Base-by-base conservation (phyloP, 2,888 invertebrate species). In the Drosophila prolongata region DNA sequence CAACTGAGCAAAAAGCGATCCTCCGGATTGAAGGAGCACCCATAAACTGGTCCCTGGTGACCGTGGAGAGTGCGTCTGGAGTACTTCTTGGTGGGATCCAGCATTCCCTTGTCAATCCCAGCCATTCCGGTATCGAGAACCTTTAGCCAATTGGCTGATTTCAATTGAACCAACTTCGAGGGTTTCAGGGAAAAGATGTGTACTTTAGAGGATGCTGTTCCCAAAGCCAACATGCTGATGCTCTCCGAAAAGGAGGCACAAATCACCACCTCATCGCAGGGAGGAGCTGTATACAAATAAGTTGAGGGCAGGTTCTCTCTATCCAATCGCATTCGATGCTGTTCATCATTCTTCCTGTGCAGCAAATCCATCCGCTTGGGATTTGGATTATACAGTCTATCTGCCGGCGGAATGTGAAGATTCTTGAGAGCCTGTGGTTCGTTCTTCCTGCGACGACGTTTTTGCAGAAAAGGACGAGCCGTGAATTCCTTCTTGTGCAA, bases 241-340 rank as follows among this genome's bases (percentile, higher is more conserved):
- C 60, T 62, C n/a, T 67, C 72, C 1, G 84, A 86, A 37, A 82
- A 76, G 1, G 56, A 8, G 34, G 70, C 74, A 16, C 84, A 88
- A 9, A 74, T 56, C 10, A 85, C 73, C 1, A 43, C 56, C 40
- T 77, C 72, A 1, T 53, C 40, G 2, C 6, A 8, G 8, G 46
- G 53, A 0, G 24, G 1, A 0, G 69, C 59, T 13, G 70, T 77
- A 27, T 85, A 87, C 0, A 85, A 1, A 35, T 72, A 85, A 0
- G 16, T 27, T 5, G 86, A 85, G 0, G 83, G 88, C 13, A 75
- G 14, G 6, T 35, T 64, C 0, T 72, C 40, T 1, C 73, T 49
- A 8, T 16, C 50, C 6, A 85, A 50, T 0, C 40, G n/a, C 8
- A 62, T 46, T 4, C 87, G 82, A n/a, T 68, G 46, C 13, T 65